A percentile compares a stretch with the other conserved stretches of the same genome.
phyloP scores from a whole-genome alignment of 2,113 vertebrate species.

The Lasiurus cinereus region DNA sequence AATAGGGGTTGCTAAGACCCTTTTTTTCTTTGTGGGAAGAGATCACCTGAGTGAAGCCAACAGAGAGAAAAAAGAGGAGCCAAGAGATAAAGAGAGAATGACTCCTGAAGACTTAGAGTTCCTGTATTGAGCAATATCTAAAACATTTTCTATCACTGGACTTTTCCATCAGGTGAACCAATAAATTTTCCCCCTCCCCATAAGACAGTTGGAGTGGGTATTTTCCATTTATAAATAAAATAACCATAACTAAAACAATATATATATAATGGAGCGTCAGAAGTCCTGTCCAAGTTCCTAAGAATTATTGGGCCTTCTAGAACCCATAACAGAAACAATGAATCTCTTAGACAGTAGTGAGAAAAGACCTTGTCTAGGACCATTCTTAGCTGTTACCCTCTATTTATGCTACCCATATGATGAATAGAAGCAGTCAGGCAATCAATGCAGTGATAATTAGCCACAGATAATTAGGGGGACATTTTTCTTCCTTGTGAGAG shows the following conservation, averaged over 20 bases:
- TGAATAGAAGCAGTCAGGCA: conserved; percentile 66
- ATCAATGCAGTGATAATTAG: conserved; percentile 77
- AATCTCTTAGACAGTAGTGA: background rate
- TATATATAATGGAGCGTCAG: background rate
- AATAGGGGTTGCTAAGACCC: background rate
- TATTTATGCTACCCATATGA: conserved; percentile 51
- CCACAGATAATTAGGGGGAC: conserved; percentile 69
- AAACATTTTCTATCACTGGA: background rate
- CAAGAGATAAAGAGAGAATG: background rate
- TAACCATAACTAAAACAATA: background rate
- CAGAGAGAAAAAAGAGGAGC: background rate
- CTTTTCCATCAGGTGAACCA: background rate
- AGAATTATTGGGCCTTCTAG: background rate
- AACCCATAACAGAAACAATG: background rate
- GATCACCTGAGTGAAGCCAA: background rate
- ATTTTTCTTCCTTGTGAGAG: conserved; percentile 72
- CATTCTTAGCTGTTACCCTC: conserved; percentile 3
- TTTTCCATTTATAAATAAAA: conserved; percentile 38
- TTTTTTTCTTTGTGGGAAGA: background rate
- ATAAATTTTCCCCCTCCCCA: background rate
- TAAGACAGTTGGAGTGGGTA: background rate
- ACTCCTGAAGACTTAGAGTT: background rate
- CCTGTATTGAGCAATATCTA: background rate
- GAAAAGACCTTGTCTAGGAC: conserved; percentile 32
- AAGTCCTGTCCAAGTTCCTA: background rate